Evolutionary conservation across 2,797 vertebrate genomes (phyloP).

Genomic region (Aphelocoma californica): DNA sequence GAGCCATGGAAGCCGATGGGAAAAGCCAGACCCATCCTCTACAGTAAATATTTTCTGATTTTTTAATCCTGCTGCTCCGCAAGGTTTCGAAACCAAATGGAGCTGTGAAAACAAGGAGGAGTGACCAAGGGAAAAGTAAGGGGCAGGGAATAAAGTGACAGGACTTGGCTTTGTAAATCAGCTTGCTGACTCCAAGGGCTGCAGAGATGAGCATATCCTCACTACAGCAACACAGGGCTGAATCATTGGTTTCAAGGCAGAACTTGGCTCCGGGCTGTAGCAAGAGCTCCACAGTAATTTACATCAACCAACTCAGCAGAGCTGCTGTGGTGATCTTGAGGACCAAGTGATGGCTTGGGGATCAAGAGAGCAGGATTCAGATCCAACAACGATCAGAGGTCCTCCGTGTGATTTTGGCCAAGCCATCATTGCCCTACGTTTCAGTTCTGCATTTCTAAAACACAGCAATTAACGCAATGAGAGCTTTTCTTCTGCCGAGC

Average conservation of each 20-base stretch:
- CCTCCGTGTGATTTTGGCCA: neutral
- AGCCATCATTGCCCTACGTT: neutral
- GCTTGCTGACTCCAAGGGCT: neutral
- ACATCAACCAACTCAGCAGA: neutral
- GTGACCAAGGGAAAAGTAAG: neutral
- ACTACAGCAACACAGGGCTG: neutral
- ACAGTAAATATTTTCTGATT: slow-evolving; percentile 16
- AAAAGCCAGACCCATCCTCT: slow-evolving; percentile 24
- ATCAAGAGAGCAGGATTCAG: neutral
- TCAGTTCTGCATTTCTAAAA: neutral
- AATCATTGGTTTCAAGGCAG: neutral
- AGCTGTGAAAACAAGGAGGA: slow-evolving; percentile 3
- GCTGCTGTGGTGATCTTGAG: neutral
- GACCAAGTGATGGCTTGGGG: neutral
- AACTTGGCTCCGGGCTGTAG: neutral
- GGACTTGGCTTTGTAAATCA: neutral
- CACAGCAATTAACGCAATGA: accelerated
- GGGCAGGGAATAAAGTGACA: neutral
- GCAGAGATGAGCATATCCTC: neutral
- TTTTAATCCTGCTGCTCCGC: neutral
- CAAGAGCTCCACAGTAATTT: neutral
- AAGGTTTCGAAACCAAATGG: neutral
- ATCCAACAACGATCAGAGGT: neutral
- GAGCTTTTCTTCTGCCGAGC: neutral
- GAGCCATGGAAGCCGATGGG: slow-evolving; percentile 30